Evolutionary conservation across 2,797 vertebrate species (phyloP).

Genomic region (Anguilla anguilla): DNA sequence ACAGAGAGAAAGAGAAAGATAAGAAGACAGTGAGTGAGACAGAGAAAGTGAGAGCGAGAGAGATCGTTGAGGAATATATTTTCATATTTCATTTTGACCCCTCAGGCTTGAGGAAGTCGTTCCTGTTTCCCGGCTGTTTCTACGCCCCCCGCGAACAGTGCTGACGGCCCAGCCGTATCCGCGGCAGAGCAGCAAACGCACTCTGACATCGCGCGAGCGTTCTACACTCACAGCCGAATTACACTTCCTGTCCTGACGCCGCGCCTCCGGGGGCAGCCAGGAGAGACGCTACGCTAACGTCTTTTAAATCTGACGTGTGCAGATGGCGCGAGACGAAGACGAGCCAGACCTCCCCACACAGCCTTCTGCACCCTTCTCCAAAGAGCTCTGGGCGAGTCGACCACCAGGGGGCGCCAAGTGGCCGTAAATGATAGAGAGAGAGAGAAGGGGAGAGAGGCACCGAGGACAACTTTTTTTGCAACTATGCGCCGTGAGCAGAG

Average conservation of each 20-base stretch:
- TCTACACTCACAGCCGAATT: not conserved
- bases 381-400: not conserved
- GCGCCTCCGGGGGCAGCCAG: conserved; percentile 33
- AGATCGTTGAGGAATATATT: not conserved
- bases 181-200: not conserved
- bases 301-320: not conserved
- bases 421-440: not conserved
- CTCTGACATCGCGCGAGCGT: not conserved
- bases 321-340: not conserved
- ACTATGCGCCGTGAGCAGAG: not conserved
- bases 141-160: not conserved
- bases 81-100: not conserved
- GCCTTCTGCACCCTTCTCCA: not conserved
- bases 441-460: not conserved
- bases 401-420: conserved; percentile 3
- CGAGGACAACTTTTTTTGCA: not conserved
- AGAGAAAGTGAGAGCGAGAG: not conserved
- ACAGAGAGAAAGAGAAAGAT: not conserved
- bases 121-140: not conserved
- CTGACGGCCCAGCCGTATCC: not conserved
- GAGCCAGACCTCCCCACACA: not conserved
- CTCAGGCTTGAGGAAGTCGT: not conserved
- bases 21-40: too few relatives aligned
- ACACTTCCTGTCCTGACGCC: conserved; percentile 40
- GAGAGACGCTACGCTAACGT: not conserved